Base-by-base conservation (phyloP, 2,888 invertebrate species). In the Brenthis daphne region DNA sequence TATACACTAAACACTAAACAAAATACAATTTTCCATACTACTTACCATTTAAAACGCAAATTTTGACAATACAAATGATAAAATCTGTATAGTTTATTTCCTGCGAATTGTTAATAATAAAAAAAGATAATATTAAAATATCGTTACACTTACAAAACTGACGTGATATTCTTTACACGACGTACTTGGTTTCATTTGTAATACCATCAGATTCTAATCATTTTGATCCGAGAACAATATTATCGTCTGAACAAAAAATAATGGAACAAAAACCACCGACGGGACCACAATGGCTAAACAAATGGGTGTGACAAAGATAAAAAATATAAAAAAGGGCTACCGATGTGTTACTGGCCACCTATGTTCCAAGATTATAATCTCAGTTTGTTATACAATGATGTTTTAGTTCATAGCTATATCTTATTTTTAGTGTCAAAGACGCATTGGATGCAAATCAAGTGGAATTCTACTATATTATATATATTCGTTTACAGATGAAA, bases 171-270 rank as follows among this genome's bases (percentile, higher is more conserved):
- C 69, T 67, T 72, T 69, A 72, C 67, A 57, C 61, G 70, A 66
- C 67, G 76, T 73, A 76, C 75, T 74, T 73, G 74, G 71, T 72
- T 73, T 74, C 70, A 70, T 74, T 70, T 80, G 79, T 76, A 80
- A 85, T 80, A 77, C 79, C 81, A 78, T 79, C 76, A 73, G 86
- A 87, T 87, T 79, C 64, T 76, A 76, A 86, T 87, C 86, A 79
- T 74, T 77, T 81, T 80, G 82, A 80, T 81, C 79, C 80, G 79
- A 82, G 84, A 83, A 88, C 87, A 87, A 87, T 87, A 86, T 85
- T 85, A 87, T 87, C 88, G 84, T 82, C 81, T 77, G 79, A 77
- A 80, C 77, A 77, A 80, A 77, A 84, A 83, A 83, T 72, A 80
- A 77, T 74, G 78, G 77, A 81, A 81, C 77, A 77, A 79, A 79